phyloP scores from a whole-genome alignment of 2,113 vertebrate genomes.

The Heterotilapia buettikoferi region DNA sequence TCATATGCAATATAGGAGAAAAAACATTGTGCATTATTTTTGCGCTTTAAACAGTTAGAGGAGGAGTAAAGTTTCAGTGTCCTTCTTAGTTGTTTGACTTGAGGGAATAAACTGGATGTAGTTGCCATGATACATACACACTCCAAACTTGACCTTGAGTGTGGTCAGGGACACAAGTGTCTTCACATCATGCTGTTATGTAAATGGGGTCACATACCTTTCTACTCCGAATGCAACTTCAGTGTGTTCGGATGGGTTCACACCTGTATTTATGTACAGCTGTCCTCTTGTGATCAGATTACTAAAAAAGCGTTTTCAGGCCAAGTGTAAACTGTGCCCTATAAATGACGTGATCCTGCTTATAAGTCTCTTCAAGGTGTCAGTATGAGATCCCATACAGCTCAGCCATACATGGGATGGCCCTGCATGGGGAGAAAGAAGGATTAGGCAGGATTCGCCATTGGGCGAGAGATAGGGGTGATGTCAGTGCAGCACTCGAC shows the following conservation, averaged over 20 bases:
- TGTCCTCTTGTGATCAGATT: conserved; percentile 16
- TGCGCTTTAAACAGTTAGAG: background rate
- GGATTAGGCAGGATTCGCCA: conserved; percentile 19
- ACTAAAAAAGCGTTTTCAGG: background rate
- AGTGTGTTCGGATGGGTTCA: conserved; percentile 23
- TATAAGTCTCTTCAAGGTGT: background rate
- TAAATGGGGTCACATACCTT: conserved; percentile 8
- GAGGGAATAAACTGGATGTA: background rate
- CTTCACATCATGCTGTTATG: background rate
- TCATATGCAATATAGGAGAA: background rate
- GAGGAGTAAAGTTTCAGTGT: background rate
- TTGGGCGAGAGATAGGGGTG: background rate
- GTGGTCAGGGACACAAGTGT: background rate
- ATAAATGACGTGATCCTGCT: background rate
- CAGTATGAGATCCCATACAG: background rate
- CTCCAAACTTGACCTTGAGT: conserved; percentile 20
- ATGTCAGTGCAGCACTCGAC: conserved; percentile 29
- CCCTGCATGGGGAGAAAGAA: background rate
- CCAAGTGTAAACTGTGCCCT: background rate
- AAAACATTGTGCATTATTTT: background rate
- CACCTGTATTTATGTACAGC: conserved; percentile 33
- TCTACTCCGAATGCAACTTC: background rate
- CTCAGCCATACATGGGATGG: conserved; percentile 22
- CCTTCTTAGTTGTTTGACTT: background rate
- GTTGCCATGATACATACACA: background rate